Evolutionary conservation across 2,797 vertebrate species (phyloP), one percentile per base, ranked within the genome.

Genomic region (Paramormyrops hopkinsi): DNA sequence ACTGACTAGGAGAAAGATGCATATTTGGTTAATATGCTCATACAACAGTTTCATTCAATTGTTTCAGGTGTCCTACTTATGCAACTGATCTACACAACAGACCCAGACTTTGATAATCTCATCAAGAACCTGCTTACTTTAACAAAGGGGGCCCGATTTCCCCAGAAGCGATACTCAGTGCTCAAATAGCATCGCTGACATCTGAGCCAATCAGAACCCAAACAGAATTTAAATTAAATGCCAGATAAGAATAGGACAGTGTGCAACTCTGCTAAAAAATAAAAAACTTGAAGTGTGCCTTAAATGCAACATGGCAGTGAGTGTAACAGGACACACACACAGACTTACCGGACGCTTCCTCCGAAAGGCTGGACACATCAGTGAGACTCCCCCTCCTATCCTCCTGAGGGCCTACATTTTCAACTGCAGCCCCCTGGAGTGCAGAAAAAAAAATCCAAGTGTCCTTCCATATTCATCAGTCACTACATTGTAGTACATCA

Each of bases 351-450:
- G 86, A 59, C 37, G 54, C 69, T n/a, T 83, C 53, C 62, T 90
- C 56, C n/a, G 89, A 51, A 25, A 73, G 48, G 83, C 48, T 90
- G 17, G 59, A 59, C 41, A 53, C 9, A 59, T 90, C 92, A 54
- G 90, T 93, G 92, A 92, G 92, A 76, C 90, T 92, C 46, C 94
- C 92, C 7, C 89, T 91, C 86, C 76, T 91, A 69, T 93, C 93
- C 84, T 90, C 92, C 89, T 92, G 86, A 91, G 95, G 94, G 92
- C 83, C 94, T 90, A 95, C 92, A 89, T 94, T 95, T 91, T 93
- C 95, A 92, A 93, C 90, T 4, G 37, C 93, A 56, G 93, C 90
- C 91, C 94, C 93, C 94, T 95, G 25, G 0, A 90, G 53, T 90
- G n/a, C 12, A 59, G 62, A 33, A 59, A 48, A 85, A 85, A 4